Conservation (phyloP, 2,888 invertebrate species). For the Chrysolina oricalcia region DNA sequence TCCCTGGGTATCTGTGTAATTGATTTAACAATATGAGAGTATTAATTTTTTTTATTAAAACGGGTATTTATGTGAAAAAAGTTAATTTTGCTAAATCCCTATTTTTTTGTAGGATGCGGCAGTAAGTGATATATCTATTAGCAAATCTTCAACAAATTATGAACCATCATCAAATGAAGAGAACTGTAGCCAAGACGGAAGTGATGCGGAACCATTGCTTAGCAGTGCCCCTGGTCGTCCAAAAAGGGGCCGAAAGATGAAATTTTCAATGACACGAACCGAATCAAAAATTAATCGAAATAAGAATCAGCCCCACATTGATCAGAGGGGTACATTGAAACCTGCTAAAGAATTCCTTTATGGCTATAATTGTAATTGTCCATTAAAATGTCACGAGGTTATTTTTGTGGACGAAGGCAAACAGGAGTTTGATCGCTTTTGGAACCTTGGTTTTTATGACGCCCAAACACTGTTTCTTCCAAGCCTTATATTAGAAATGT, state of each 20-base stretch:
- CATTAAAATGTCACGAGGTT: not conserved
- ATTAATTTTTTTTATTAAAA: too few species aligned
- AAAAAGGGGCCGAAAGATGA: not conserved
- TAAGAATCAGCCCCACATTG: not conserved
- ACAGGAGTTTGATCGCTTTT: not conserved
- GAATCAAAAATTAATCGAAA: not conserved
- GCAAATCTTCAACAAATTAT: not conserved
- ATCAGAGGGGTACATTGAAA: not conserved
- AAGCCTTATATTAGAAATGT: not conserved
- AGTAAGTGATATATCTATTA: too few species aligned
- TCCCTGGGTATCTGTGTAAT: too few species aligned
- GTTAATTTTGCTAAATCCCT: too few species aligned
- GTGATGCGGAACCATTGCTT: not conserved
- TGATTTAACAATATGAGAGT: too few species aligned
- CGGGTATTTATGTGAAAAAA: too few species aligned
- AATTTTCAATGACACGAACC: not conserved
- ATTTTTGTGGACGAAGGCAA: not conserved
- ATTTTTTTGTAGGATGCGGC: too few species aligned
- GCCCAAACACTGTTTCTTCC: not conserved
- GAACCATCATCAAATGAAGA: not conserved
- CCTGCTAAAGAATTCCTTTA: not conserved
- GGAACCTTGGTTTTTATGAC: not conserved
- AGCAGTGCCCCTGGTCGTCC: not conserved
- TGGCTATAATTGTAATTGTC: not conserved
- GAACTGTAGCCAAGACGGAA: not conserved